Base-by-base conservation (phyloP, 2,888 invertebrate species). In the Ormyrus nitidulus region DNA sequence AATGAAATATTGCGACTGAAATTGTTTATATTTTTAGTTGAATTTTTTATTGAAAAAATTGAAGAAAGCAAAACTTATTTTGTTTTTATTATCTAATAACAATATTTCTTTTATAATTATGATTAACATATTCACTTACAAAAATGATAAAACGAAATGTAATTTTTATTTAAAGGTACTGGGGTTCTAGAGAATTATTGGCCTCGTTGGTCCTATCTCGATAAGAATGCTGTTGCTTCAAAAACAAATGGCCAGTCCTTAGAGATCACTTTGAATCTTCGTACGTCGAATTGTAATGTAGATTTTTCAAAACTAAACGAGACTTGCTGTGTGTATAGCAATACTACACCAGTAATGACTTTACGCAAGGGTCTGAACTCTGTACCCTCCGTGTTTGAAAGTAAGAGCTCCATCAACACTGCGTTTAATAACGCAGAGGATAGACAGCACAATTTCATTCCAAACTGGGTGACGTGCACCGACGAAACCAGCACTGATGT, bases 311-410 rank as follows among this genome's bases (percentile, higher is more conserved):
- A 88, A 77, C 77, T 86, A 5, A 85, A 88, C 72, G 87, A 89
- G 69, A 89, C 89, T 0, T 86, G 86, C 48, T 87, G 87, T 65
- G 89, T 89, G 0, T 89, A 88, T 76, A 90, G 89, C 74, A 89
- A 89, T 81, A 84, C 85, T 49, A 85, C 88, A 0, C 90, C 90
- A 1, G 84, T 90, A 10, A 85, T 88, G 44, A 82, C 84, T 0
- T 54, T 82, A 5, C 78, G 81, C 5, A 72, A 73, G 49, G 74
- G 79, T 46, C 9, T 70, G 1, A 80, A 78, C 46, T 75, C 77
- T 3, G 54, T 71, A 11, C 48, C 71, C 1, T 61, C 77, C 11
- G 7, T 6, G 11, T 9, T 51, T 3, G 80, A 76, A 19, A 46
- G 4, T 10, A 49, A 10, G 19, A 62, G 13, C 6, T 34, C 34